Evolutionary conservation across 2,797 vertebrate genomes (phyloP).

Genomic region (Malurus leucopterus): DNA sequence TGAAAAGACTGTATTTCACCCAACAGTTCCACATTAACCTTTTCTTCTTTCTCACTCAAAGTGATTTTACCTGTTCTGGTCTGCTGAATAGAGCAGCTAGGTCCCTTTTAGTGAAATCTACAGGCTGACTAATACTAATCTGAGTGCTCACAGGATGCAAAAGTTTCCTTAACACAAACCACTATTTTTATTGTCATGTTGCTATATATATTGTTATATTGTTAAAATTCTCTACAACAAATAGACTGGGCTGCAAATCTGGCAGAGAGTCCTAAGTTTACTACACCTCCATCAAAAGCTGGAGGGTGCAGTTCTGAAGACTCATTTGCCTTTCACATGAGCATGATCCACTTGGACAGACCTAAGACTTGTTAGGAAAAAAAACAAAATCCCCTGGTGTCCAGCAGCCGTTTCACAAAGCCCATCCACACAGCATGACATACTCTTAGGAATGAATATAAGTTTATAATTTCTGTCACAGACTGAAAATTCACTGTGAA

Average conservation of each 20-base stretch:
- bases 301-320: background rate
- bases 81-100: background rate
- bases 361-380: background rate
- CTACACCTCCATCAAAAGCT: background rate
- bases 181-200: background rate
- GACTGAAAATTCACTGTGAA: background rate
- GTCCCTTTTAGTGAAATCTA: background rate
- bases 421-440: background rate
- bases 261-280: background rate
- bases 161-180: background rate
- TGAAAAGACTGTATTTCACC: slow-evolving; percentile 5
- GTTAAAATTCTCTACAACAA: background rate
- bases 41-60: slow-evolving; percentile 1
- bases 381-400: background rate
- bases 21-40: slow-evolving; percentile 6
- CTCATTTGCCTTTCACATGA: background rate
- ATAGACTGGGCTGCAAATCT: background rate
- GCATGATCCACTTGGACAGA: background rate
- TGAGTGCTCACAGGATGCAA: background rate
- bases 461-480: background rate
- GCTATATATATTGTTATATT: background rate
- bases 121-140: background rate
- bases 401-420: background rate
- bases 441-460: background rate
- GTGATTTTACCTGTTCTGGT: background rate